A percentile compares a stretch with the other conserved stretches of the same genome.
These are phyloP conservation scores for Congeria kusceri DNA, from an alignment of 2,888 invertebrate species.

Conservation along the genomic window DNA sequence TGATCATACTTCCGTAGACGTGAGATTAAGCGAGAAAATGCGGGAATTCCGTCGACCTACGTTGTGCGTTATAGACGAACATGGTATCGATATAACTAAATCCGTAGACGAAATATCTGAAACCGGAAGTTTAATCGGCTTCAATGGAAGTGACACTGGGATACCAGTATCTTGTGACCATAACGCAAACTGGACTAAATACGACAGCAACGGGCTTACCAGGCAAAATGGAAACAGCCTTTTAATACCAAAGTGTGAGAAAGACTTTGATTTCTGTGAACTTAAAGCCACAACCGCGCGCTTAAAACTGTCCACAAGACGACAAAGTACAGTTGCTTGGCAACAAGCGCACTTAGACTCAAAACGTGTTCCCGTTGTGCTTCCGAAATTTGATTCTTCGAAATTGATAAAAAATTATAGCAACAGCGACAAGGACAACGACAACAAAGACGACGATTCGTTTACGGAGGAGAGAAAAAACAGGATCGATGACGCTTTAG, in stretches of 20 bases:
- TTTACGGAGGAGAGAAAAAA: slow-evolving; percentile 73
- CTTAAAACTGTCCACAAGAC: slow-evolving; percentile 74
- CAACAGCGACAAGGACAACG: too few relatives aligned
- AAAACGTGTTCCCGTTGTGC: slow-evolving; percentile 33
- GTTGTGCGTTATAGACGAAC: slow-evolving; percentile 87
- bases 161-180: slow-evolving; percentile 30
- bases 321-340: slow-evolving; percentile 79
- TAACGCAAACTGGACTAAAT: slow-evolving; percentile 56
- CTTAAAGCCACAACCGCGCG: slow-evolving; percentile 75
- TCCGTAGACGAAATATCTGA: neutral
- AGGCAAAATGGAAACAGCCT: slow-evolving; percentile 19
- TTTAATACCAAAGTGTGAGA: slow-evolving; percentile 5
- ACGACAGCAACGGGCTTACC: too few relatives aligned
- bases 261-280: slow-evolving; percentile 45
- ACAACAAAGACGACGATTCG: slow-evolving; percentile 50
- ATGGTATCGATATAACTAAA: slow-evolving; percentile 87
- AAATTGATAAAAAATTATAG: neutral
- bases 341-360: slow-evolving; percentile 69
- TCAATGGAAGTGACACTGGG: slow-evolving; percentile 18
- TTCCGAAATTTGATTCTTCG: slow-evolving; percentile 49
- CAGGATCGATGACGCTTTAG: slow-evolving; percentile 72
- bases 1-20: slow-evolving; percentile 5
- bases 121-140: slow-evolving; percentile 15
- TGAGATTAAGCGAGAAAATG: slow-evolving; percentile 24
- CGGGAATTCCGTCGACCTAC: slow-evolving; percentile 41